Base-by-base conservation (phyloP, 2,113 vertebrate genomes). In the Cottus gobio region DNA sequence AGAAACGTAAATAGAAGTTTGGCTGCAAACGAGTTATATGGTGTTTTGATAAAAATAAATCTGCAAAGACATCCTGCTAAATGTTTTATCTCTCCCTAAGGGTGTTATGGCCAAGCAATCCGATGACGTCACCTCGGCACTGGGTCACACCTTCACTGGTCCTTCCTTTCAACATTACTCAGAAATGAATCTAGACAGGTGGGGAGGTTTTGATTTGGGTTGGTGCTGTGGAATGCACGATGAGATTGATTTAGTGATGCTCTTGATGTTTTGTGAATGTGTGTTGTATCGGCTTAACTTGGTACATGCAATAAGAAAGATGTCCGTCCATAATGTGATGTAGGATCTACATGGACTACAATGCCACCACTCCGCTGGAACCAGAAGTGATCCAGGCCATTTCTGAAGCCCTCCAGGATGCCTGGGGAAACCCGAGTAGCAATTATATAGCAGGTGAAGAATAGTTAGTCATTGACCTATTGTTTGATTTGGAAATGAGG, bases 351-450 rank as follows among this genome's bases (percentile, higher is more conserved):
- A 95, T 99, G 95, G 98, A 99, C 93, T 93, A 96, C 77, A 99
- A 99, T 0, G 97, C 98, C 15, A 99, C 98, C 0, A 99, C 97
- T 0, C 97, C 97, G 0, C 67, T 96, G 82, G 96, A 96, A 28
- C 93, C 95, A 0, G 96, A 96, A 52, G 98, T 95, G 3, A 92
- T 96, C 15, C 87, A 85, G 72, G 95, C 91, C 0, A 42, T 98
- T 26, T 82, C 87, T 0, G 94, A 96, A 8, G 96, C 97, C 76
- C 92, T 99, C 85, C 42, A 7, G 46, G 95, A 95, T 4, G 97
- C 98, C 42, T 99, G 98, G 98, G 98, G 97, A 24, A 99, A 99
- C 85, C 97, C 98, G 5, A 99, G 98, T 81, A 99, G 97, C 81
- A 89, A 87, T 10, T 96, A 99, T 61, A 80, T 89, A 0, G 92